These are phyloP conservation scores for Pseudorhombus dupliciocellatus DNA, from an alignment of 2,113 vertebrate species.

Conservation along the genomic window DNA sequence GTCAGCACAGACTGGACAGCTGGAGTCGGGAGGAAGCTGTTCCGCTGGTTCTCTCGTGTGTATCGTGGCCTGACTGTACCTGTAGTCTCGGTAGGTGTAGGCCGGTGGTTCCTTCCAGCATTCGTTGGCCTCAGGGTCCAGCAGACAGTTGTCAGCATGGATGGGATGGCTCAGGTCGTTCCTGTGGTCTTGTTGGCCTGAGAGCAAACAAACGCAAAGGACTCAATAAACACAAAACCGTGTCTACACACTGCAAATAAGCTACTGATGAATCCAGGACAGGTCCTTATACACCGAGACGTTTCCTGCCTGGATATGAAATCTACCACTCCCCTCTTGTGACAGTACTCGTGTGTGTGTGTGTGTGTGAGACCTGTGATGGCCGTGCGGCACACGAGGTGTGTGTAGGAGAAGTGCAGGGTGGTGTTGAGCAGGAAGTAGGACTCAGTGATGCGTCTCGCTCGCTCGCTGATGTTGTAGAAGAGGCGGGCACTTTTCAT, in stretches of 20 bases:
- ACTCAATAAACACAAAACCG: not conserved
- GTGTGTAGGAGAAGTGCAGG: slow-evolving; percentile 97
- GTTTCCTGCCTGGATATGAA: no score
- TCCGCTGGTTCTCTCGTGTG: not conserved
- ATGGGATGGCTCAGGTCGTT: slow-evolving; percentile 98
- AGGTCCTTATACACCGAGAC: no score
- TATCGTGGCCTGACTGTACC: slow-evolving; percentile 64
- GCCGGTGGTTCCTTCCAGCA: slow-evolving; percentile 98
- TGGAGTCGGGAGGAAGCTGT: not conserved
- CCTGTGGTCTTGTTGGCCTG: slow-evolving; percentile 94
- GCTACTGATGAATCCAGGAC: not conserved
- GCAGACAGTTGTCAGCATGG: slow-evolving; percentile 96
- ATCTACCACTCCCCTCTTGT: no score
- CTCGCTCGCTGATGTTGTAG: slow-evolving; percentile 94
- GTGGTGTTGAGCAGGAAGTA: slow-evolving; percentile 96
- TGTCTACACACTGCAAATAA: not conserved
- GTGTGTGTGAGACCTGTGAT: slow-evolving; percentile 82
- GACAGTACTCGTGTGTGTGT: not conserved
- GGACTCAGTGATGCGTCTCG: slow-evolving; percentile 88
- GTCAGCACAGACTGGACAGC: not conserved
- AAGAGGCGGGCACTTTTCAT: slow-evolving; percentile 92
- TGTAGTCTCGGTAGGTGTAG: slow-evolving; percentile 96
- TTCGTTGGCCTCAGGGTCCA: slow-evolving; percentile 93
- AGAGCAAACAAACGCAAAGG: not conserved
- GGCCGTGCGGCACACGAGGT: slow-evolving; percentile 95